These are phyloP conservation scores for Drosophila mercatorum DNA, from an alignment of 2,888 invertebrate genomes.

Conservation along the genomic window DNA sequence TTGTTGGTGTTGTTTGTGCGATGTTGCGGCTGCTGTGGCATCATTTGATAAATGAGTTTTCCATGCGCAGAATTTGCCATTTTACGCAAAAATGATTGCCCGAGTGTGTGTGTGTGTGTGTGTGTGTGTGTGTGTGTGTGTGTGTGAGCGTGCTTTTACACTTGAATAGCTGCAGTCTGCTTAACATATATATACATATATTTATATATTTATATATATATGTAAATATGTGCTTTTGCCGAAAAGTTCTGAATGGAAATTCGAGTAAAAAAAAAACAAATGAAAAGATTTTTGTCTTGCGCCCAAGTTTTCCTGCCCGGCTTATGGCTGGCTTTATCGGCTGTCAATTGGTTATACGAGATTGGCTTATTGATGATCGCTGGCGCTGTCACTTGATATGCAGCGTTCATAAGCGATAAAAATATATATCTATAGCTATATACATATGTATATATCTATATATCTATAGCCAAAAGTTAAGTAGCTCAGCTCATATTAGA, in stretches of 20 bases:
- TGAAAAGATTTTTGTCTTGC: slow-evolving; percentile 28
- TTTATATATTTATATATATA: slow-evolving; percentile 6
- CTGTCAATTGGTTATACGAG: slow-evolving; percentile 55
- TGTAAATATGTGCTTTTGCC: slow-evolving; percentile 5
- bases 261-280: slow-evolving; percentile 31
- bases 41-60: slow-evolving; percentile 76
- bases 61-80: slow-evolving; percentile 64
- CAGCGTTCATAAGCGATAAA: slow-evolving; percentile 40
- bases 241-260: slow-evolving; percentile 32
- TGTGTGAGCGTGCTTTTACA: slow-evolving; percentile 45
- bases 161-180: slow-evolving; percentile 54
- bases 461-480: slow-evolving; percentile 29
- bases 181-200: slow-evolving; percentile 4
- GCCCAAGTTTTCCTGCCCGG: slow-evolving; percentile 5
- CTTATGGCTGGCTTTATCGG: slow-evolving; percentile 19
- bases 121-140: background rate
- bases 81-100: slow-evolving; percentile 51
- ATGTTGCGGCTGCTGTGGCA: slow-evolving; percentile 56
- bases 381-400: slow-evolving; percentile 62
- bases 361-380: slow-evolving; percentile 75
- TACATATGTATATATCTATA: slow-evolving; percentile 20
- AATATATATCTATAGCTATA: slow-evolving; percentile 19
- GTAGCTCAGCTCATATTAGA: slow-evolving; percentile 47
- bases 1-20: slow-evolving; percentile 25
- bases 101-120: background rate